These are phyloP conservation scores for Sinocyclocheilus grahami DNA, from an alignment of 2,113 vertebrate genomes.

Conservation along the genomic window DNA sequence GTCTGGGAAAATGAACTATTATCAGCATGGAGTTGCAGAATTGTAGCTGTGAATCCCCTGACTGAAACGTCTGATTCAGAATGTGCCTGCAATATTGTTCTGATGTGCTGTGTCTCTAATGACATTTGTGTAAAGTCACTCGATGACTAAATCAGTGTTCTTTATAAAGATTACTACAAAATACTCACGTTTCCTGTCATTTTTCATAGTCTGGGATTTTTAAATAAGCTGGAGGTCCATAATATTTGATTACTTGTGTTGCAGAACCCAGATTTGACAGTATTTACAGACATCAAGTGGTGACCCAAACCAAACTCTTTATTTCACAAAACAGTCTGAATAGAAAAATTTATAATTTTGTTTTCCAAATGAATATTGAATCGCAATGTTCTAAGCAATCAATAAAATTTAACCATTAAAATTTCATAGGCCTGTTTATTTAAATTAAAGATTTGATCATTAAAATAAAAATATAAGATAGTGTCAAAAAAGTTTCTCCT, in stretches of 20 bases:
- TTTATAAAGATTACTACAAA: conserved; percentile 59
- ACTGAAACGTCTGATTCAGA: conserved; percentile 47
- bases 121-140: conserved; percentile 47
- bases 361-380: no score
- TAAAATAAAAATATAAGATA: no score
- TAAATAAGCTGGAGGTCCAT: neutral
- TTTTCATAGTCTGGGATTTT: no score
- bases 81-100: conserved; percentile 51
- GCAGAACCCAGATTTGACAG: neutral
- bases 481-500: no score
- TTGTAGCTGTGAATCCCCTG: conserved; percentile 58
- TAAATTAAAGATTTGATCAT: no score
- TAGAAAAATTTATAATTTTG: no score
- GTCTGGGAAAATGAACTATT: conserved; percentile 48
- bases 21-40: conserved; percentile 68
- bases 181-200: neutral
- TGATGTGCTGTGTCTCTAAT: conserved; percentile 46
- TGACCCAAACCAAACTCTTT: no score
- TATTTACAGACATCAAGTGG: no score
- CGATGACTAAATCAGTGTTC: conserved; percentile 50
- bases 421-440: no score
- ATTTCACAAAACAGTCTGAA: no score
- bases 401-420: no score
- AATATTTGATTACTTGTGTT: neutral
- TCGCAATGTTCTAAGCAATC: no score